Evolutionary conservation across 2,797 vertebrate genomes (phyloP).

Genomic region (Sciurus carolinensis): DNA sequence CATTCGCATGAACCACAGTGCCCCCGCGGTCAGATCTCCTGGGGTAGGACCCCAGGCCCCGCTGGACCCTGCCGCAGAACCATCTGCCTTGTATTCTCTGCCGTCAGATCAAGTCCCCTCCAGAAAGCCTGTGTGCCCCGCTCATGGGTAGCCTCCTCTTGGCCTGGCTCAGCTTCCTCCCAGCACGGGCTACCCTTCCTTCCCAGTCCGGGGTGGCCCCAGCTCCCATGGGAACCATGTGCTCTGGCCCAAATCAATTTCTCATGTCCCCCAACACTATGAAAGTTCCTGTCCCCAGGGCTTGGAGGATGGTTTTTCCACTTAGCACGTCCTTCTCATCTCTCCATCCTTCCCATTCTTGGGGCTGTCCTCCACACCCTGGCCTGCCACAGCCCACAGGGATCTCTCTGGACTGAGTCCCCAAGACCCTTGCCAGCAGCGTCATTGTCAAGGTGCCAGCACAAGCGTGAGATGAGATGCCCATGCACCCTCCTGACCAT

Average conservation of each 20-base stretch:
- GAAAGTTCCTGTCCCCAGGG: not conserved
- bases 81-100: not conserved
- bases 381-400: not conserved
- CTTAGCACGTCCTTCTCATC: not conserved
- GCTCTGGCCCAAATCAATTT: not conserved
- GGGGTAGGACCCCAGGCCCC: not conserved
- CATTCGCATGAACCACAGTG: not conserved
- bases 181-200: not conserved
- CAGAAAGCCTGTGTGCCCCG: not conserved
- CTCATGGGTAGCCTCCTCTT: not conserved
- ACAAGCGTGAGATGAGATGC: fast-evolving
- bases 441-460: fast-evolving
- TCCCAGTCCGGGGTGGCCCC: not conserved
- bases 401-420: not conserved
- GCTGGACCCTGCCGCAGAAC: not conserved
- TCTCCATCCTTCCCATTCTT: not conserved
- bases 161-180: not conserved
- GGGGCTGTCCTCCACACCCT: not conserved
- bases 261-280: not conserved
- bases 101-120: not conserved
- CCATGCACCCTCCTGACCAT: fast-evolving
- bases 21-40: not conserved
- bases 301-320: not conserved
- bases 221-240: not conserved
- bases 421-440: not conserved